Percentiles rank a stretch among this genome's conserved stretches.
Evolutionary conservation across 2,113 vertebrate species (phyloP).

Genomic region (Notechis scutatus): DNA sequence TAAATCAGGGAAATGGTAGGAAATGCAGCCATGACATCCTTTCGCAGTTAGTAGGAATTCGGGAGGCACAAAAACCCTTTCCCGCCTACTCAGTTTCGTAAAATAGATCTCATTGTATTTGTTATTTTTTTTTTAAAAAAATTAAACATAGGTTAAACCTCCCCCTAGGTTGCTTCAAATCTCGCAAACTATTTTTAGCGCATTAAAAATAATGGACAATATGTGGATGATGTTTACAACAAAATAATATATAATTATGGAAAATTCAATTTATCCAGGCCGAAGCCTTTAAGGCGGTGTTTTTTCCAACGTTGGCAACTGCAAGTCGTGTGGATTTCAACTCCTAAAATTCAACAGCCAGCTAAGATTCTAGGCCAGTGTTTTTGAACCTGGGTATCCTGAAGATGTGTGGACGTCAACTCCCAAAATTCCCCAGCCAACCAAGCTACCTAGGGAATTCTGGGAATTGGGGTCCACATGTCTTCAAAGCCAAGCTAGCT

Average conservation of each 20-base stretch:
- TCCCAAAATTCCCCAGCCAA: not conserved
- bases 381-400: not conserved
- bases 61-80: not conserved
- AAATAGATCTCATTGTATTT: not conserved
- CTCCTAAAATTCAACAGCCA: too few relatives aligned
- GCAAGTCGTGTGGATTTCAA: too few relatives aligned
- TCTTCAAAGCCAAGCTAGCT: not conserved
- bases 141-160: not conserved
- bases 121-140: not conserved
- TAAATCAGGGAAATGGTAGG: not conserved
- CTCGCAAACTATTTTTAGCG: not conserved
- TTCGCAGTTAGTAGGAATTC: not conserved
- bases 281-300: not conserved
- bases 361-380: not conserved
- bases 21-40: not conserved
- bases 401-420: not conserved
- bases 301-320: not conserved
- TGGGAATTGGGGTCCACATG: not conserved
- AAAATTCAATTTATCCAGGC: not conserved
- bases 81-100: not conserved
- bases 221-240: not conserved
- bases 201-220: not conserved
- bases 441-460: not conserved
- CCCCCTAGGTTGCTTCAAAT: not conserved
- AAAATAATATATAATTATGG: not conserved